These are phyloP conservation scores for Pygoscelis adeliae DNA, from an alignment of 2,113 vertebrate genomes.

Conservation along the genomic window DNA sequence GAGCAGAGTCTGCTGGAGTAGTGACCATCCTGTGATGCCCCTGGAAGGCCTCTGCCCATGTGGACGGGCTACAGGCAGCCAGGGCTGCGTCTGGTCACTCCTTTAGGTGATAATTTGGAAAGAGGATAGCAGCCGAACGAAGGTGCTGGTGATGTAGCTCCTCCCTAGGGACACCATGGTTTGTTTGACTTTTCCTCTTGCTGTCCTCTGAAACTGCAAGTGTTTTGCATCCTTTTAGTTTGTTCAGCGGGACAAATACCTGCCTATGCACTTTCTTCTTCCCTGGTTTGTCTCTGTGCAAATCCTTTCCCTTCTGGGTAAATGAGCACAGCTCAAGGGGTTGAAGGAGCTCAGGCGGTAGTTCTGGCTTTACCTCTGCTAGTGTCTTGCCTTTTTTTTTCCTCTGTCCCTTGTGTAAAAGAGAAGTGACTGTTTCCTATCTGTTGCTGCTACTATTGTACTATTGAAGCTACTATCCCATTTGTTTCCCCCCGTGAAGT, in stretches of 20 bases:
- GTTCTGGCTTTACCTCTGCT: neutral
- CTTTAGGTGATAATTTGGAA: neutral
- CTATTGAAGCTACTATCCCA: neutral
- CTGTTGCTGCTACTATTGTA: neutral
- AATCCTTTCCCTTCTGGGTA: neutral
- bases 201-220: neutral
- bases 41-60: neutral
- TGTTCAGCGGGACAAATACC: no score
- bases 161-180: neutral
- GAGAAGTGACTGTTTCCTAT: neutral
- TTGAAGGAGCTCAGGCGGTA: neutral
- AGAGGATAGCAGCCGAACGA: neutral
- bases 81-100: neutral
- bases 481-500: neutral
- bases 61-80: fast-evolving
- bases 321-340: neutral
- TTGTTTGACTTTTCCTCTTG: neutral
- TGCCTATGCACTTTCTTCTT: neutral
- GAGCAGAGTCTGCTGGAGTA: neutral
- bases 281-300: neutral
- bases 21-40: neutral
- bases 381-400: neutral
- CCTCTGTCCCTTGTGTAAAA: neutral
- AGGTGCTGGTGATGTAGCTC: neutral
- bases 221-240: neutral